A percentile compares a stretch with the other conserved stretches of the same genome.
Evolutionary conservation across 2,888 invertebrate genomes (phyloP).

Genomic region (Odontomyia ornata): DNA sequence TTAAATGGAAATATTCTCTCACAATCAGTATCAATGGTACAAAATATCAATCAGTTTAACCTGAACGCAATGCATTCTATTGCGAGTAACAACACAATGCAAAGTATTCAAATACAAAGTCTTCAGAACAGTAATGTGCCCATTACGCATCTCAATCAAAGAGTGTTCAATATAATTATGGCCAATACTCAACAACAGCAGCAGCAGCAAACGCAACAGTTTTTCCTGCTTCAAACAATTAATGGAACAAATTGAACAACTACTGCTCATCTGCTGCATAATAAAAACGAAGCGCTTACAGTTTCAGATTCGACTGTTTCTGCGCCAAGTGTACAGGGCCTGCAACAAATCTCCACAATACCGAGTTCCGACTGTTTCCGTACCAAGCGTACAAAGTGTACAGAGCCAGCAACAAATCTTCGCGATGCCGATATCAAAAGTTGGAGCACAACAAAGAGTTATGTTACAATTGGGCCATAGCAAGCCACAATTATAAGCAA

Average conservation of each 20-base stretch:
- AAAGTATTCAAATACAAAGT: conserved; percentile 47
- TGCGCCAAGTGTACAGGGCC: too few relatives aligned
- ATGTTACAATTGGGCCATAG: conserved; percentile 48
- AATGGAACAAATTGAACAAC: too few relatives aligned
- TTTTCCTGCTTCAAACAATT: conserved; percentile 45
- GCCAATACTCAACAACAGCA: conserved; percentile 47
- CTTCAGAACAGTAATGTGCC: conserved; percentile 46
- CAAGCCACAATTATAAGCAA: conserved; percentile 53
- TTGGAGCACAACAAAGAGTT: conserved; percentile 48
- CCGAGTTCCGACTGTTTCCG: conserved; percentile 50
- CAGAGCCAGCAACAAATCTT: conserved; percentile 53
- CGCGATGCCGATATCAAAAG: conserved; percentile 51
- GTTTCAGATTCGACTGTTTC: too few relatives aligned
- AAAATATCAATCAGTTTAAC: conserved; percentile 46
- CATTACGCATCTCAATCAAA: conserved; percentile 46
- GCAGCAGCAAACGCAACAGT: conserved; percentile 44
- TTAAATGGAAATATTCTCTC: conserved; percentile 36
- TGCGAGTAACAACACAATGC: conserved; percentile 6
- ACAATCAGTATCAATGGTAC: conserved; percentile 45
- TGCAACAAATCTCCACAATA: too few relatives aligned
- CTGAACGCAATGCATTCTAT: conserved; percentile 12
- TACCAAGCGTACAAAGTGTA: conserved; percentile 55
- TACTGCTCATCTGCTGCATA: conserved; percentile 1
- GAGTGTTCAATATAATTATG: conserved; percentile 49
- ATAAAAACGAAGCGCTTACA: conserved; percentile 40